These are phyloP conservation scores for Odobenus rosmarus DNA, from an alignment of 2,113 vertebrate species.

Conservation along the genomic window DNA sequence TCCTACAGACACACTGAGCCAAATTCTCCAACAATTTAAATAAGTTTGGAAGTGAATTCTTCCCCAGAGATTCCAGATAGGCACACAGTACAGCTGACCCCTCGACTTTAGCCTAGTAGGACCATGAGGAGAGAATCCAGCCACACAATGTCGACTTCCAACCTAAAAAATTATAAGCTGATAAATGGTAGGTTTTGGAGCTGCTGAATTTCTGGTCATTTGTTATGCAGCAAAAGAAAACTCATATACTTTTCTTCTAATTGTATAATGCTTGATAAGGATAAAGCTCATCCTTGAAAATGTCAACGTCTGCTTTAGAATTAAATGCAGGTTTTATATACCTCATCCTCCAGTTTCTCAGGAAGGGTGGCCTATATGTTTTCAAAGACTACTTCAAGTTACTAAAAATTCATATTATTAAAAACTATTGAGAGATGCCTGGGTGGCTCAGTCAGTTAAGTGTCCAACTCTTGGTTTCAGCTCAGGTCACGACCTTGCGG, in stretches of 20 bases:
- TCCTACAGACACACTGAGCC: neutral
- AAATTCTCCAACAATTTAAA: neutral
- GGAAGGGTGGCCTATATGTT: neutral
- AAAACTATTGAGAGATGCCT: neutral
- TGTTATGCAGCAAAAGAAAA: neutral
- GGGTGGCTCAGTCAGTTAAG: neutral
- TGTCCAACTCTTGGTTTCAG: neutral
- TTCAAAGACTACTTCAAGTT: neutral
- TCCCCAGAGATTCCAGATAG: neutral
- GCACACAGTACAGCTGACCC: neutral
- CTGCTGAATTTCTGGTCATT: neutral
- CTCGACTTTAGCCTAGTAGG: neutral
- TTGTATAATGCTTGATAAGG: neutral
- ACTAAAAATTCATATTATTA: slow-evolving; percentile 13
- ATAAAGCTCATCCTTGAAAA: neutral
- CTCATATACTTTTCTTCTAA: neutral
- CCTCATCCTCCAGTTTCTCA: neutral
- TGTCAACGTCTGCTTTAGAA: neutral
- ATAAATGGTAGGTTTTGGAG: neutral
- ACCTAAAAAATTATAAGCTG: neutral
- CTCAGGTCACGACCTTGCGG: neutral
- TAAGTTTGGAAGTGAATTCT: neutral
- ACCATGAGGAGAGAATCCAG: neutral
- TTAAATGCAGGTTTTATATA: neutral
- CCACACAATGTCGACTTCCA: fast-evolving